Evolutionary conservation across 2,113 vertebrate genomes (phyloP).

Genomic region (Cinclus cinclus): DNA sequence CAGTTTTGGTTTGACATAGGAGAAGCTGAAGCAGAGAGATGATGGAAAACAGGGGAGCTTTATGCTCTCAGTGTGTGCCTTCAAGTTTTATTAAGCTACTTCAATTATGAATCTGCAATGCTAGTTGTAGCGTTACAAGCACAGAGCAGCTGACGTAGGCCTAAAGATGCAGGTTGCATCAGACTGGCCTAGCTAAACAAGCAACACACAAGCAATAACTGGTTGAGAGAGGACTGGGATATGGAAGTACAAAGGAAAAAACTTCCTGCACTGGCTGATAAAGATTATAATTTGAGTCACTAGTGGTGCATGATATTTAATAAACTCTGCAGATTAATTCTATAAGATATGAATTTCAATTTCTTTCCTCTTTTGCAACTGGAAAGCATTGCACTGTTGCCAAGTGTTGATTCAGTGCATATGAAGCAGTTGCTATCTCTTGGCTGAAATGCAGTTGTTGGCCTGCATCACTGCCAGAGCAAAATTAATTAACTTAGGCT

Average conservation of each 20-base stretch:
- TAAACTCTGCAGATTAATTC: neutral
- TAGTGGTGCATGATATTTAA: neutral
- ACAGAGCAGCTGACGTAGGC: neutral
- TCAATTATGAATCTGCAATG: neutral
- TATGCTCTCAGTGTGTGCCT: neutral
- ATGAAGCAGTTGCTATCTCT: neutral
- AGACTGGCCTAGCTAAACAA: neutral
- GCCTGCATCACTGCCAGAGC: rapidly evolving
- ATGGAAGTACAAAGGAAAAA: neutral
- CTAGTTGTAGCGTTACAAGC: neutral
- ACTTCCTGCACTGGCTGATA: neutral
- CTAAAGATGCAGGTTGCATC: neutral
- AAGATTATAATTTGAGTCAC: neutral
- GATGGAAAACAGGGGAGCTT: neutral
- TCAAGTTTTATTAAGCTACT: neutral
- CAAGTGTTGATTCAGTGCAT: neutral
- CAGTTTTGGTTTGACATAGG: neutral
- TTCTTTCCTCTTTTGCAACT: neutral
- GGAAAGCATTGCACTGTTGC: neutral
- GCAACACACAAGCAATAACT: neutral
- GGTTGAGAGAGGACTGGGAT: neutral
- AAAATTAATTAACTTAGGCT: neutral
- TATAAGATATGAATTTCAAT: neutral
- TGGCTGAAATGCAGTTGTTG: neutral
- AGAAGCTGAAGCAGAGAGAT: neutral